Conservation (phyloP, 2,113 vertebrate species). For the Oryzias melastigma region DNA sequence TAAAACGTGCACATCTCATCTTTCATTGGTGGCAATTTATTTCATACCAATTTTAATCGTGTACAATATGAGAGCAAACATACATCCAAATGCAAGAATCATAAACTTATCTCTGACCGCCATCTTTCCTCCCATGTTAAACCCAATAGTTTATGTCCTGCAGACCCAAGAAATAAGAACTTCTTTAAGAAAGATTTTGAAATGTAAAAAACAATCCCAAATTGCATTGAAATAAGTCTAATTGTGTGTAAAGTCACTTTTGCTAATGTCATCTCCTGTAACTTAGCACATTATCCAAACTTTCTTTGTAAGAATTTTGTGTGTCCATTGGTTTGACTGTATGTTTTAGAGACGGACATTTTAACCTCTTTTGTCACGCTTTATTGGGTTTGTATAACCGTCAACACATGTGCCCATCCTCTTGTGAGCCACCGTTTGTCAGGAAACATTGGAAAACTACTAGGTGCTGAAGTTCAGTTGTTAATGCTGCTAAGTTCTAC, state of each 20-base stretch:
- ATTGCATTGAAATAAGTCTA: neutral
- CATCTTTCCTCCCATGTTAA: conserved; percentile 31
- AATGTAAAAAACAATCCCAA: conserved; percentile 15
- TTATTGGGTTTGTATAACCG: no score
- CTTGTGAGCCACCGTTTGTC: no score
- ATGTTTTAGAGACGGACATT: no score
- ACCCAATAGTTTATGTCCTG: conserved; percentile 43
- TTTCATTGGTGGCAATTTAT: conserved; percentile 53
- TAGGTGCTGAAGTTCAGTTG: no score
- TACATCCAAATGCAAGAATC: conserved; percentile 57
- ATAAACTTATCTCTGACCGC: conserved; percentile 62
- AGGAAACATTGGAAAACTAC: no score
- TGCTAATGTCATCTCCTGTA: no score
- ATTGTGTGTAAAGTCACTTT: neutral
- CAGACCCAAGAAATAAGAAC: conserved; percentile 15
- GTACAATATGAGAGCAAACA: conserved; percentile 21
- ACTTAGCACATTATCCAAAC: no score
- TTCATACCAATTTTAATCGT: conserved; percentile 46
- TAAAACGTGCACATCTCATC: conserved; percentile 50
- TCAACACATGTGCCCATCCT: no score
- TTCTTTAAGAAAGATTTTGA: conserved; percentile 23
- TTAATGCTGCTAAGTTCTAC: no score
- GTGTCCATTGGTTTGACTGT: no score
- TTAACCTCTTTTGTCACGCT: no score
- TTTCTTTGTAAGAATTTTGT: no score